Evolutionary conservation across 2,113 vertebrate genomes (phyloP), one percentile per base, ranked within the genome.

Genomic region (Podocnemis expansa): DNA sequence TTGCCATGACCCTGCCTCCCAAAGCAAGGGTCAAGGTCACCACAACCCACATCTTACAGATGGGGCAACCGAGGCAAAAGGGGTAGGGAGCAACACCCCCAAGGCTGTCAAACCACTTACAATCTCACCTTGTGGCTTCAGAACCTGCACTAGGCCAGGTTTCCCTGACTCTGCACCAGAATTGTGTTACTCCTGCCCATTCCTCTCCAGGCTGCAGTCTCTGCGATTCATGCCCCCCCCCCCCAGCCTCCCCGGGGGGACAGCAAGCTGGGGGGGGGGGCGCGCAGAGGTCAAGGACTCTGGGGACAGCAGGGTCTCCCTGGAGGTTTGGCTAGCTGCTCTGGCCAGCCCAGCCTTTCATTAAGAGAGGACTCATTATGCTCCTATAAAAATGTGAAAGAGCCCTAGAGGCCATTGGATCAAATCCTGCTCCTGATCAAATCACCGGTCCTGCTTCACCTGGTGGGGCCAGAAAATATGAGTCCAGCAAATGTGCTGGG

Each of bases 381-480:
- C 93, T 96, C 91, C 12, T 89, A 95, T 93, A 91, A 95, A 96
- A 95, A 89, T 0, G 89, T 80, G 95, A 83, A 2, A 80, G 76
- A 89, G 87, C 79, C 95, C 94, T 78, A 84, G 82, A 10, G 94
- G 96, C 97, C 8, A 0, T 84, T 89, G 95, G 93, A 97, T 96
- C 97, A 97, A 97, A 97, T 92, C 88, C 84, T 97, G 97, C 97
- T 97, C 90, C 1, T 0, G 85, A 93, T 97, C 96, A 97, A n/a
- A n/a, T n/a, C n/a, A 97, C 97, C 96, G 90, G 0, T 58, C 92
- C 93, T 78, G 3, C 85, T 38, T 24, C 88, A 96, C 94, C 93
- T 0, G 5, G 92, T 89, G 91, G 95, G 93, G 83, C 54, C 3
- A 21, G 75, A 80, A 73, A 92, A 92, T 58, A 76, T 90, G 56